Evolutionary conservation across 2,113 vertebrate genomes (phyloP), one percentile per base, ranked within the genome.

Genomic region (Plotosus lineatus): DNA sequence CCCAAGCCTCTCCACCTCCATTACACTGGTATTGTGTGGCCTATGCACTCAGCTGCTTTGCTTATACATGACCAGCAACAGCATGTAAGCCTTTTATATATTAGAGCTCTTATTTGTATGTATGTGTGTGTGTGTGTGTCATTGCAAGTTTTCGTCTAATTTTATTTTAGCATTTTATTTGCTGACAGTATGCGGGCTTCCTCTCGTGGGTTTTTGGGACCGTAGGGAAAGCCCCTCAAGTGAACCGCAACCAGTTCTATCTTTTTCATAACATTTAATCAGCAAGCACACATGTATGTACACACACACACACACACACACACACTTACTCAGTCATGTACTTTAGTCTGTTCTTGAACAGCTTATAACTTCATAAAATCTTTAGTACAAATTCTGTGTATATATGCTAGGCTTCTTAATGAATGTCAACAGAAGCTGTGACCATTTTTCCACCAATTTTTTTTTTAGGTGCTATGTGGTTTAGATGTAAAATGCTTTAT

Each of bases 151-250:
- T 51, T 69, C 38, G 15, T 0, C 21, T 50, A 9, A 48, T 78
- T 58, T 66, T 78, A 66, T 44, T 78, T 75, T 65, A 78, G 53
- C 42, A 65, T 79, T 76, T 72, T 36, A 75, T 79, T 85, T 80
- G 77, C 72, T 82, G 77, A 38, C 77, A 80, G 55, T 73, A 60
- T 85, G 50, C 31, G 53, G 66, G 72, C 61, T 85, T 85, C 77
- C 75, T 80, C 77, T 79, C 58, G 60, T 82, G 84, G 75, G 81
- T 80, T 82, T 63, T 69, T 82, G 55, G 44, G 46, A 80, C 72
- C n/a, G 38, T 72, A 79, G 81, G 84, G 84, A 82, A 85, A 85
- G 63, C 65, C 84, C 84, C 77, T 79, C 38, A 53, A 76, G 40
- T 77, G 50, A 83, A 83, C 77, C 81, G 80, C 84, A 80, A 74